Conservation (phyloP, 2,113 vertebrate genomes). For the Lepidothrix coronata region DNA sequence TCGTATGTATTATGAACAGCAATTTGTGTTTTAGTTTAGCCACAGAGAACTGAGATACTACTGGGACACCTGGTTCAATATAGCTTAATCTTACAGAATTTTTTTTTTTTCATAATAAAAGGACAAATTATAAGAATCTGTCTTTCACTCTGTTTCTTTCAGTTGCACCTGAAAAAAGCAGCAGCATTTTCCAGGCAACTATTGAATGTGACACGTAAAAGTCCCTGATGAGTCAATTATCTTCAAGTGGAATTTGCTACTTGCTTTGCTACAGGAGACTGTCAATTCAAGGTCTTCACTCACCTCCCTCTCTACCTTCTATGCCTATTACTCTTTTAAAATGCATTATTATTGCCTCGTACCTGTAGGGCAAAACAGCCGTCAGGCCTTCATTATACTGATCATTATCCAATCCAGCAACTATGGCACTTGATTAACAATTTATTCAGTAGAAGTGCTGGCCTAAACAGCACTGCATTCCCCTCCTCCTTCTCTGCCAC, state of each 20-base stretch:
- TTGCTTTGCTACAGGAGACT: neutral
- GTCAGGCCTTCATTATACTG: neutral
- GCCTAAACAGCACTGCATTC: neutral
- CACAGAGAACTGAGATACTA: neutral
- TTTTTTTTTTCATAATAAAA: neutral
- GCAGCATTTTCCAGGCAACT: neutral
- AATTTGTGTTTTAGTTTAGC: neutral
- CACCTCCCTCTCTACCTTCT: neutral
- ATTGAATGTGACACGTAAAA: neutral
- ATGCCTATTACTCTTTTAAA: neutral
- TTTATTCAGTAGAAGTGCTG: neutral
- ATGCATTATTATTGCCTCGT: neutral
- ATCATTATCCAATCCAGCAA: neutral
- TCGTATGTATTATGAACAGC: neutral
- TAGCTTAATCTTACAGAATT: neutral
- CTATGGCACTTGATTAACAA: neutral
- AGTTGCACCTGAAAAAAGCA: neutral
- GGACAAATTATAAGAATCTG: neutral
- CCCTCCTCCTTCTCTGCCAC: neutral
- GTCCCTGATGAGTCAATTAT: slow-evolving; percentile 29
- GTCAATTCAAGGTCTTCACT: slow-evolving; percentile 12
- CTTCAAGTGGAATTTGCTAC: neutral
- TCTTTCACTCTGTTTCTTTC: neutral
- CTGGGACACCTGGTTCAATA: neutral
- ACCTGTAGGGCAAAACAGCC: neutral